Base-by-base conservation (phyloP, 2,888 invertebrate genomes). In the Archaeoteleia sp. region DNA sequence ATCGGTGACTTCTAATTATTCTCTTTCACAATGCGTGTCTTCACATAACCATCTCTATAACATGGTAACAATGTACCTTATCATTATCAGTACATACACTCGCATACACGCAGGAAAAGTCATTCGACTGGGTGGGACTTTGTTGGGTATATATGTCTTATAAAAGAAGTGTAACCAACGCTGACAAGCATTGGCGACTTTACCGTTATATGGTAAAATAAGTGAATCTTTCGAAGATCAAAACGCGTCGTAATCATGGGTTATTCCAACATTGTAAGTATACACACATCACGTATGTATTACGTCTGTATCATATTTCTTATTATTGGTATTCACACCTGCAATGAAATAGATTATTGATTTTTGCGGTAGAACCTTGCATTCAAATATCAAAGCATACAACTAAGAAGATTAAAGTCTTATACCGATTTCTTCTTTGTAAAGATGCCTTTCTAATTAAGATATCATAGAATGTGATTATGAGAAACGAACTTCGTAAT, bases 1-100 rank as follows among this genome's bases (percentile, higher is more conserved):
- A 39, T 67, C 34, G 15, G 12, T 25, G 46, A 13, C 48, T 14
- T 62, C 62, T 68, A 63, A 68, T 68, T 63, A 68, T 60, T 54
- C 10, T 45, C 60, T 68, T 60, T 60, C 58, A 49, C 55, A 68
- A 68, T 42, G 58, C 68, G 54, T 60, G 63, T 68, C 60, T 37
- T 68, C 62, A 68, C 68, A 63, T 63, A 51, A 30, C 60, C 17
- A 43, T 63, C 54, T 55, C 45, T 51, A 40, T 63, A 55, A 49
- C 54, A 34, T 51, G 45, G 14, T 55, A 54, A 68, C 68, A 68
- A 68, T 60, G 51, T 45, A 63, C 54, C 63, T 49, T 60, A 23
- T 60, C 35, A 68, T 68, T 68, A 68, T 62, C 48, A 27, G 17
- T 14, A 40, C 46, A 14, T 45, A 57, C 55, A 20, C 49, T 29